Conservation (phyloP, 1,140 invertebrate genomes). For the Caligus rogercresseyi region DNA sequence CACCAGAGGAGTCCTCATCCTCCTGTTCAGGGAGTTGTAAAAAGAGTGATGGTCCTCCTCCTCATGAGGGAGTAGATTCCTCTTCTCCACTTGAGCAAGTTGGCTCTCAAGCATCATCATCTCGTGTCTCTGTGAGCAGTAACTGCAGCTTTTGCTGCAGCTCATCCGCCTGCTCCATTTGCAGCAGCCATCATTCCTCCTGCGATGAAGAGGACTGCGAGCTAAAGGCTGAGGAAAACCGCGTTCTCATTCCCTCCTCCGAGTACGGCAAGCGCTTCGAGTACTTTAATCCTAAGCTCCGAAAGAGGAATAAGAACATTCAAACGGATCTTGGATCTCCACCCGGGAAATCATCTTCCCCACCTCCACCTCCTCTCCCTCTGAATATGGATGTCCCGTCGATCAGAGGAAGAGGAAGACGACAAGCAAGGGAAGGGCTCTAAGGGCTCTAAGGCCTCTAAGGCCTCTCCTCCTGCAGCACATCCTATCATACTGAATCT, state of each 20-base stretch:
- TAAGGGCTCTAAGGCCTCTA: not conserved
- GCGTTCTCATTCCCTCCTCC: no score
- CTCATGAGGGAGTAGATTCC: not conserved
- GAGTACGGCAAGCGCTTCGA: not conserved
- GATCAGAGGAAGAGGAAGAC: not conserved
- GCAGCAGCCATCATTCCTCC: not conserved
- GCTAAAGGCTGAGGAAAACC: not conserved
- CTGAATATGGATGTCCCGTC: not conserved
- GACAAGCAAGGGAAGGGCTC: not conserved
- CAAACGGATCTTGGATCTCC: not conserved
- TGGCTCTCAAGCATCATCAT: no score
- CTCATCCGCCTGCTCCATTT: not conserved
- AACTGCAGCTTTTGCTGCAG: not conserved
- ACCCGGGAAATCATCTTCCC: not conserved
- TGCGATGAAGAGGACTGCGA: not conserved
- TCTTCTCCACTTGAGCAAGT: not conserved
- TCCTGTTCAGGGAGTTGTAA: no score
- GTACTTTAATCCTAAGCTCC: not conserved
- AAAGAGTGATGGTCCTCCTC: no score
- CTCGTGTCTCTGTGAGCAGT: not conserved
- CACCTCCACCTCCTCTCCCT: not conserved
- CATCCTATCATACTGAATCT: not conserved
- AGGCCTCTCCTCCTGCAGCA: not conserved
- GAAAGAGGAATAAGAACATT: slow-evolving; percentile 1
- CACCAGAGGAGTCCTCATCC: not conserved